Evolutionary conservation across 2,888 invertebrate genomes (phyloP), one percentile per base, ranked within the genome.

Genomic region (Acholoe squamosa): DNA sequence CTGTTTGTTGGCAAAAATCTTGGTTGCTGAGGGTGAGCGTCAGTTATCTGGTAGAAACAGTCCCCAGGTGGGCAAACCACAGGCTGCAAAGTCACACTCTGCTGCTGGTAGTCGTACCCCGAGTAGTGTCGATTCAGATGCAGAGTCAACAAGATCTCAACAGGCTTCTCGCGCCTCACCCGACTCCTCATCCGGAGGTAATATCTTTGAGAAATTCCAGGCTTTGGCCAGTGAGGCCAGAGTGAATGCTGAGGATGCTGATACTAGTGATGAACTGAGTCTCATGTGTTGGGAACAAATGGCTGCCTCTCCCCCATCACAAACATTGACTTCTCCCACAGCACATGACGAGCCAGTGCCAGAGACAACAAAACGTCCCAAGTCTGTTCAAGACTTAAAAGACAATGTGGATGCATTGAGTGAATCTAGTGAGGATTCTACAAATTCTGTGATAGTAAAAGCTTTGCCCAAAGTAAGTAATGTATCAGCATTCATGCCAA

Each of bases 391-490:
- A 7, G 80, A 14, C 5, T 10, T 33, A 16, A 80, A 80, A 80
- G 80, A 80, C 80, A 80, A 80, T 43, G 80, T 80, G 19, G 43
- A 43, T 43, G 22, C 80, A 80, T 19, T 34, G 34, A 80, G 43
- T 43, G 80, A 34, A 80, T 80, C 80, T 16, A 80, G 80, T 80
- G 43, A 80, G 22, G 43, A 43, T 43, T 80, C 80, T 14, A 80
- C 80, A 33, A 80, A 80, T 80, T 80, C 80, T 80, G 80, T 80
- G 80, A 86, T 56, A 86, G 56, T 54, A 86, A 86, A 86, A 31
- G 28, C 54, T 86, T 86, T 54, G 54, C 86, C 86, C n/a, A 86
- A 86, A 86, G 86, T 86, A 7, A 56, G 16, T 31, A 86, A 86
- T 28, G 31, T 86, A 0, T 86, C 86, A 0, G 86, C 86, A 86